A percentile compares a stretch with the other conserved stretches of the same genome.
Conservation (phyloP, 2,797 vertebrate genomes). For the Thripadectes ignobilis region DNA sequence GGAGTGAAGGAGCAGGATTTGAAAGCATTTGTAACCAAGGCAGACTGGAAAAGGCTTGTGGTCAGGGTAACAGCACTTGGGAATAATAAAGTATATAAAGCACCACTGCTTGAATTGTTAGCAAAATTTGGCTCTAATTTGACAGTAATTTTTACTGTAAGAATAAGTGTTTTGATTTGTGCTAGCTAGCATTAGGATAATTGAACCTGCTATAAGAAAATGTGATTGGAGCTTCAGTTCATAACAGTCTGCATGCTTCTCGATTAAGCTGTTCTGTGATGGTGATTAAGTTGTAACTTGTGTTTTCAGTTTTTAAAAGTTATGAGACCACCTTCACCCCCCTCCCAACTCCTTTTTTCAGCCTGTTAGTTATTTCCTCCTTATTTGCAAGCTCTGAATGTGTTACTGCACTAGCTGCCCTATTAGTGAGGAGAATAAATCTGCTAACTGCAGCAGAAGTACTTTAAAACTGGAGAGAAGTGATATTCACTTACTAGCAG, state of each 20-base stretch:
- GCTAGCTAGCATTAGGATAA: neutral
- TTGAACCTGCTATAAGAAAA: neutral
- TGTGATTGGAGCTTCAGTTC: neutral
- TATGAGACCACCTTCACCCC: too few species aligned
- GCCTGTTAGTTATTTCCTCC: neutral
- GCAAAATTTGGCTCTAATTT: neutral
- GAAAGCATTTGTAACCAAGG: neutral
- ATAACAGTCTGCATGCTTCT: neutral
- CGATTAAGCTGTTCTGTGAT: neutral
- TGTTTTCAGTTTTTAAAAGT: neutral
- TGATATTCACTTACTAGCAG: neutral
- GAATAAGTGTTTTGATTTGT: neutral
- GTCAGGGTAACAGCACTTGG: neutral
- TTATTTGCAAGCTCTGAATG: neutral
- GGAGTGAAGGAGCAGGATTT: neutral
- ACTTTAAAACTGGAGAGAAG: neutral
- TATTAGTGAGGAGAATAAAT: neutral
- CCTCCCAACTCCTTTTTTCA: neutral
- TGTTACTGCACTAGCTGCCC: neutral
- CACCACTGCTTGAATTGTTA: neutral
- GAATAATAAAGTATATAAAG: neutral
- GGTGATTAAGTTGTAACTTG: neutral
- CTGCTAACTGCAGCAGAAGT: neutral
- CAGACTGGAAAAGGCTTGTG: neutral
- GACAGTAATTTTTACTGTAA: neutral